Base-by-base conservation (phyloP, 2,888 invertebrate genomes). In the Caenorhabditis macrosperma region DNA sequence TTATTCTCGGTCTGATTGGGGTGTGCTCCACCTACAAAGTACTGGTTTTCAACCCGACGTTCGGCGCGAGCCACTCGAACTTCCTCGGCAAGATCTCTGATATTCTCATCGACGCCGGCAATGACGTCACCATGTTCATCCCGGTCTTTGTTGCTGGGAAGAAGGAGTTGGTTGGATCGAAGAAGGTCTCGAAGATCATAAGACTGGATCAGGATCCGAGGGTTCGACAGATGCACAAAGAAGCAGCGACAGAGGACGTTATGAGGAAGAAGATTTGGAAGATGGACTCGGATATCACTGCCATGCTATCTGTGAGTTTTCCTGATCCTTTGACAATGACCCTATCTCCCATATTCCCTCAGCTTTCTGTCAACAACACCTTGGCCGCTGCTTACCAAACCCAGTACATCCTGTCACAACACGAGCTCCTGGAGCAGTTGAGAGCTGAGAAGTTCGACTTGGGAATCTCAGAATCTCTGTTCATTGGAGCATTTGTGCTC, bases 21-120 rank as follows among this genome's bases (percentile, higher is more conserved):
- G n/a, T n/a, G n/a, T n/a, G n/a, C n/a, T n/a, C n/a, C n/a, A n/a
- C 44, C 10, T 82, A 82, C 55, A 81, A 83, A 44, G 78, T 81
- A 9, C 50, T 83, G 4, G 72, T 83, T 1, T 79, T 75, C 67
- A 81, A 81, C 59, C 81, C 83, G 10, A 68, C 75, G 12, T 64
- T 79, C 38, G 83, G 74, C 5, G 76, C 75, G 1, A 81, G 81
- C 57, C 82, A 82, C 50, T 68, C 78, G 0, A 79, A 78, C 46
- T 83, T 80, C 20, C 66, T 83, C 1, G 83, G 83, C 17, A 81
- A 78, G 9, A 77, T 83, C n/a, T 68, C 81, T 0, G 83, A 83
- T 59, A 78, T 80, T 46, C 63, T 83, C 4, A 77, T 75, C 1
- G 76, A 79, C 33, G 83, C 67, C 17, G 83, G 83, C 2, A 61